Evolutionary conservation across 1,140 invertebrate species (phyloP), one percentile per base, ranked within the genome.

Genomic region (Pogonomyrmex californicus): DNA sequence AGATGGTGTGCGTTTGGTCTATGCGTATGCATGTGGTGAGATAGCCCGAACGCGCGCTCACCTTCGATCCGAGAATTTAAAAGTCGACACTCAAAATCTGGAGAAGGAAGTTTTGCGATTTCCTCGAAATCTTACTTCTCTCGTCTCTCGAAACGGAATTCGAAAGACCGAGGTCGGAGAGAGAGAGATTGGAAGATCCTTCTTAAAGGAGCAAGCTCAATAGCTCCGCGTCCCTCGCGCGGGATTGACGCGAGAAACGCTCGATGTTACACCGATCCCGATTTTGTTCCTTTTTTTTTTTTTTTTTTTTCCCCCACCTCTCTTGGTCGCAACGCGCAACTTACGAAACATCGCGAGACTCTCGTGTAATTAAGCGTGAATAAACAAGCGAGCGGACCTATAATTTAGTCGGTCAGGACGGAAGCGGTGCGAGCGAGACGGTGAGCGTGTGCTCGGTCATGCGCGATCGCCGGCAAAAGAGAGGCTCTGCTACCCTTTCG

Each of bases 391-490:
- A 60, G 44, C 79, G 41, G 54, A 83, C 79, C 79, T 83, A 83
- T 83, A 83, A 83, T 83, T 83, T 83, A 83, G 79, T 83, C 79
- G 79, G 79, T 83, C 79, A 73, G 79, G 36, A 85, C 54, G 88
- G 63, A 78, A 88, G 91, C 86, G 87, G 87, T 10, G 77, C 49
- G 88, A 93, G 91, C 87, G 92, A 93, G 92, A 92, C 91, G 88
- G 91, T 87, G 89, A 92, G 90, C 86, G 90, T 90, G 88, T 90
- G 88, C 91, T 91, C 87, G 92, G 90, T 92, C 94, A 94, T 93
- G 93, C 93, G 93, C 93, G 90, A 92, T 93, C 88, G 90, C 88
- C 89, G 88, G 89, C 88, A 92, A 91, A 88, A 92, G 88, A 92
- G 92, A 92, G 88, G 90, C 90, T 89, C 47, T 88, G 83, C 77